A percentile compares a stretch with the other conserved stretches of the same genome.
Evolutionary conservation across 2,113 vertebrate species (phyloP).

Genomic region (Pelmatolapia mariae): DNA sequence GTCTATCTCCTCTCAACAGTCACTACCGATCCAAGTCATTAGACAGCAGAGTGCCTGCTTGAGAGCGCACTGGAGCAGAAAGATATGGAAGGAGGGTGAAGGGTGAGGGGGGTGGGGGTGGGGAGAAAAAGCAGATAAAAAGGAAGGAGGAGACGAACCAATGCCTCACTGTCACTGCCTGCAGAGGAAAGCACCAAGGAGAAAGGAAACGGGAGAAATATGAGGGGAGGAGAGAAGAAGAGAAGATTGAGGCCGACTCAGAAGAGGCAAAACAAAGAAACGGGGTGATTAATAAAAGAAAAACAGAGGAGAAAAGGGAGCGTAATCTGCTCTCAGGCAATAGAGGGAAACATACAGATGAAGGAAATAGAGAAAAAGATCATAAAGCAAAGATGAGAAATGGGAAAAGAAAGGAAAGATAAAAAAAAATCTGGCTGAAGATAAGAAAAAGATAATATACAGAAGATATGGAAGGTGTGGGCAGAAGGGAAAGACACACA

Average conservation of each 20-base stretch:
- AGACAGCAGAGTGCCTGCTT: slow-evolving; percentile 54
- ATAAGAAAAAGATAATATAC: not conserved
- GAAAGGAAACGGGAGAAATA: not conserved
- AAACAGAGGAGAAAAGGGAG: not conserved
- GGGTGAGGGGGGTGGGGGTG: not conserved
- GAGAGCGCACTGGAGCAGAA: slow-evolving; percentile 45
- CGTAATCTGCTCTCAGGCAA: not conserved
- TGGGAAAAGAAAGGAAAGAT: not conserved
- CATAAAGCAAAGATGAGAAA: not conserved
- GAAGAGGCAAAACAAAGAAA: not conserved
- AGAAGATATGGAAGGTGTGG: not conserved
- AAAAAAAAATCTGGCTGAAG: not conserved
- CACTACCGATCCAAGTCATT: slow-evolving; percentile 59
- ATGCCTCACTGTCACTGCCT: slow-evolving; percentile 14
- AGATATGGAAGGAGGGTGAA: not conserved
- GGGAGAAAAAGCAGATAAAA: slow-evolving; percentile 12
- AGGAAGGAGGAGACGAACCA: not conserved
- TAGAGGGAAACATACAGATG: not conserved
- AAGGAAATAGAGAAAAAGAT: not conserved
- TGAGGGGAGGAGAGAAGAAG: not conserved
- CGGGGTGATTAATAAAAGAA: not conserved
- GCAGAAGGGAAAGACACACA: not conserved
- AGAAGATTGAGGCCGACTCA: not conserved
- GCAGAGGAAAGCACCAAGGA: not conserved
- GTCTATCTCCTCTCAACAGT: slow-evolving; percentile 58